These are phyloP conservation scores for Calonectris borealis DNA, from an alignment of 2,113 vertebrate species.

Conservation along the genomic window DNA sequence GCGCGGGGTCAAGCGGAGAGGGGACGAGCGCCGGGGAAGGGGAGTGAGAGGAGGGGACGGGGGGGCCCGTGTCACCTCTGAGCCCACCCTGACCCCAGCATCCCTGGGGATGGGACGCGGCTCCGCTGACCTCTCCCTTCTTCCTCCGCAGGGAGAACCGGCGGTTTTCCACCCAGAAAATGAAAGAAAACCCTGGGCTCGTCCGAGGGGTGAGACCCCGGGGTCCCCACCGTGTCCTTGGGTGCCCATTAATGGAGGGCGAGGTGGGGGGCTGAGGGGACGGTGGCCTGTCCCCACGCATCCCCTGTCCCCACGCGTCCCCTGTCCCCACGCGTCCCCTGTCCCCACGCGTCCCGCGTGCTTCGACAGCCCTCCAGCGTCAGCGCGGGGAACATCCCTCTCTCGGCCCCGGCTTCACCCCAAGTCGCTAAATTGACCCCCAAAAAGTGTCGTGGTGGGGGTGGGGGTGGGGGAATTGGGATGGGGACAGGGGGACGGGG, in stretches of 20 bases:
- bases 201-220: neutral
- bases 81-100: neutral
- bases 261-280: neutral
- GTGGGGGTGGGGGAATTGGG: neutral
- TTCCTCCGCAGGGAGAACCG: neutral
- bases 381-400: neutral
- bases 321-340: too few species aligned
- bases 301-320: too few species aligned
- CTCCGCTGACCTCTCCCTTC: neutral
- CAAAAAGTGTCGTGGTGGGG: neutral
- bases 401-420: neutral
- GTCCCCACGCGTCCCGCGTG: neutral
- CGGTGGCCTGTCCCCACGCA: too few species aligned
- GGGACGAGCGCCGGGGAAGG: neutral
- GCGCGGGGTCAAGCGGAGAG: too few species aligned
- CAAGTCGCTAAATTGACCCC: neutral
- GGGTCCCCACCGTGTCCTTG: accelerated
- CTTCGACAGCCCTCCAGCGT: neutral
- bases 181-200: neutral
- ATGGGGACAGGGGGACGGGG: neutral
- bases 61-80: neutral
- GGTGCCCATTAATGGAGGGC: neutral
- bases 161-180: neutral
- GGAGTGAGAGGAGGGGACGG: neutral
- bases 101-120: neutral